These are phyloP conservation scores for Crocidura indochinensis DNA, from an alignment of 2,797 vertebrate genomes.

Conservation along the genomic window DNA sequence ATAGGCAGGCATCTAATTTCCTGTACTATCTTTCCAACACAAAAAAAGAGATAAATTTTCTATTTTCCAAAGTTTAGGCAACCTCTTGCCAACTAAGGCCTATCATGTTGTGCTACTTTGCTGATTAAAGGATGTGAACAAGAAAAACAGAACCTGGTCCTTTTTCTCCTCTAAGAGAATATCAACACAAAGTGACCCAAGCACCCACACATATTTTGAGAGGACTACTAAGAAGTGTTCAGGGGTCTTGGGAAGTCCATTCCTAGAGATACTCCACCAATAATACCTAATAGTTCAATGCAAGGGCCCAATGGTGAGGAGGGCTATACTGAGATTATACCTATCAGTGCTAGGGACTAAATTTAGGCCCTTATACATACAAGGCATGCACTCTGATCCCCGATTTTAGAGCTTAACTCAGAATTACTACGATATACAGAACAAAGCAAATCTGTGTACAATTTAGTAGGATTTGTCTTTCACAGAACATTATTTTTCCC, in stretches of 20 bases:
- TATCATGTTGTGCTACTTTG: background rate
- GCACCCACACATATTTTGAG: background rate
- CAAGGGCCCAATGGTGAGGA: too few relatives aligned
- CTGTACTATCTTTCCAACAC: too few relatives aligned
- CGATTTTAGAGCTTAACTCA: background rate
- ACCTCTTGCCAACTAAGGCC: background rate
- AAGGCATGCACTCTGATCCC: too few relatives aligned
- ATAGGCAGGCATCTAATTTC: too few relatives aligned
- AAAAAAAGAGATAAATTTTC: background rate
- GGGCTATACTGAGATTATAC: too few relatives aligned
- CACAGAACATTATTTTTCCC: background rate
- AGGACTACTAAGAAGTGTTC: too few relatives aligned
- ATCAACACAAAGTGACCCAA: background rate
- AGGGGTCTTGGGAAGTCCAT: too few relatives aligned
- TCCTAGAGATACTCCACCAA: too few relatives aligned
- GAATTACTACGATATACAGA: fast-evolving
- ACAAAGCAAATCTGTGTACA: background rate
- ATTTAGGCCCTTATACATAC: too few relatives aligned
- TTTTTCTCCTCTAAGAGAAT: background rate
- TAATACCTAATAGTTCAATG: too few relatives aligned
- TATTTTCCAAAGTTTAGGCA: background rate
- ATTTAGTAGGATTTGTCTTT: background rate
- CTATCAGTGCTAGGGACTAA: too few relatives aligned
- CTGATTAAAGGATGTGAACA: background rate
- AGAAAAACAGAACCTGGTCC: fast-evolving